Evolutionary conservation across 2,888 invertebrate species (phyloP).

Genomic region (Plagodis dolabraria): DNA sequence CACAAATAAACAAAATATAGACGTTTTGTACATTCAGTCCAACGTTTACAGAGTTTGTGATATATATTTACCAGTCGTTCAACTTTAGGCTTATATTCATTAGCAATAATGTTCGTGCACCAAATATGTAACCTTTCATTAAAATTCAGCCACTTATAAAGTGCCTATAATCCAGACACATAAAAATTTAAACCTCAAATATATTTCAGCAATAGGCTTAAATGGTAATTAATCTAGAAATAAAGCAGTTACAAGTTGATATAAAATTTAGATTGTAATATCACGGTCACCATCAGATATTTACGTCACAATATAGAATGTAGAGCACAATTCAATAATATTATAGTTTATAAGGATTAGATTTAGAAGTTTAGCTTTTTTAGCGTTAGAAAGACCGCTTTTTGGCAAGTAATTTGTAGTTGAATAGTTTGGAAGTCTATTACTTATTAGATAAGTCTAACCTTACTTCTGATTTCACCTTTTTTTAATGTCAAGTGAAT

Average conservation of each 20-base stretch:
- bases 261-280: constrained; percentile 42
- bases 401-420: constrained; percentile 73
- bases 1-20: constrained; percentile 32
- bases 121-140: constrained; percentile 51
- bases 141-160: constrained; percentile 67
- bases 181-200: constrained; percentile 50
- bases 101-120: constrained; percentile 65
- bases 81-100: constrained; percentile 68
- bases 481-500: constrained; percentile 61
- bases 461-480: constrained; percentile 52
- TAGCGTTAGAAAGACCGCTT: constrained; percentile 75
- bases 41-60: constrained; percentile 79
- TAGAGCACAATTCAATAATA: constrained; percentile 74
- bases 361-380: constrained; percentile 69
- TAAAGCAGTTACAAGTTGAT: constrained; percentile 49
- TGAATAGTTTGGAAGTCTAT: constrained; percentile 66
- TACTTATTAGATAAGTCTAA: constrained; percentile 57
- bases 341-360: constrained; percentile 57
- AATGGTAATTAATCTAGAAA: constrained; percentile 50
- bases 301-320: constrained; percentile 58
- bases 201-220: constrained; percentile 41
- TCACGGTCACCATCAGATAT: constrained; percentile 55
- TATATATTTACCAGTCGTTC: constrained; percentile 70
- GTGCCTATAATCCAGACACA: constrained; percentile 71
- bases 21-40: constrained; percentile 66